Percentiles rank a stretch among this genome's conserved stretches.
phyloP scores from a whole-genome alignment of 1,140 invertebrate genomes.

The Stenopsyche tienmushanensis region DNA sequence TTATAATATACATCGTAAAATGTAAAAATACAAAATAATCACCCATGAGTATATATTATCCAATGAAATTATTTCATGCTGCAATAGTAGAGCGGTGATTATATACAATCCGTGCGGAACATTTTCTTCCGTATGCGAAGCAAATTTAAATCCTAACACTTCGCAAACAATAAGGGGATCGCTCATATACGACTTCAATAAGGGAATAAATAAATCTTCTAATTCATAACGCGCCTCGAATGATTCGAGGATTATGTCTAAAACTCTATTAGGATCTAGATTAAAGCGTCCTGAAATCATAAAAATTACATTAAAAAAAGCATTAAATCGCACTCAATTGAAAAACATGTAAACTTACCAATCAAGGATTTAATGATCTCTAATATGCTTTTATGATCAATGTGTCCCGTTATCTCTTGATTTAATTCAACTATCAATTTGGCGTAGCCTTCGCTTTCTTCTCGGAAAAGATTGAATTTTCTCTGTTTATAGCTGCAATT shows the following conservation, averaged over 20 bases:
- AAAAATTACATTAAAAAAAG: background rate
- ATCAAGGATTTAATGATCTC: conserved; percentile 92
- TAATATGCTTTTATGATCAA: conserved; percentile 64
- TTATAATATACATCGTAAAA: conserved; percentile 14
- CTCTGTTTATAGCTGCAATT: conserved; percentile 94
- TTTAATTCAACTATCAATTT: conserved; percentile 96
- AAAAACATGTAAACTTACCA: conserved; percentile 60
- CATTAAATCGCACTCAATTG: background rate
- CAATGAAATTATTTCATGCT: conserved; percentile 81
- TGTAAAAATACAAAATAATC: conserved; percentile 49
- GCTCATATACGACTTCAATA: conserved; percentile 84
- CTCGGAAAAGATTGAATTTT: conserved; percentile 97
- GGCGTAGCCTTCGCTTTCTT: conserved; percentile 98
- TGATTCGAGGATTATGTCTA: conserved; percentile 95
- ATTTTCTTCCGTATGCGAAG: conserved; percentile 68
- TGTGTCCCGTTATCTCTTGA: conserved; percentile 74
- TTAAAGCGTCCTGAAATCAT: conserved; percentile 89
- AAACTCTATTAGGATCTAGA: conserved; percentile 95
- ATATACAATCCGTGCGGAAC: conserved; percentile 84
- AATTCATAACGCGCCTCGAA: conserved; percentile 86
- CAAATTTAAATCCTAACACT: conserved; percentile 92
- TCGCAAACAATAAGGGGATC: conserved; percentile 83
- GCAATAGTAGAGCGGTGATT: conserved; percentile 86
- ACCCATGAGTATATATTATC: conserved; percentile 92
- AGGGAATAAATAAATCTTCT: conserved; percentile 77